Conservation (phyloP, 2,888 invertebrate genomes). For the Liposcelis brunnea region DNA sequence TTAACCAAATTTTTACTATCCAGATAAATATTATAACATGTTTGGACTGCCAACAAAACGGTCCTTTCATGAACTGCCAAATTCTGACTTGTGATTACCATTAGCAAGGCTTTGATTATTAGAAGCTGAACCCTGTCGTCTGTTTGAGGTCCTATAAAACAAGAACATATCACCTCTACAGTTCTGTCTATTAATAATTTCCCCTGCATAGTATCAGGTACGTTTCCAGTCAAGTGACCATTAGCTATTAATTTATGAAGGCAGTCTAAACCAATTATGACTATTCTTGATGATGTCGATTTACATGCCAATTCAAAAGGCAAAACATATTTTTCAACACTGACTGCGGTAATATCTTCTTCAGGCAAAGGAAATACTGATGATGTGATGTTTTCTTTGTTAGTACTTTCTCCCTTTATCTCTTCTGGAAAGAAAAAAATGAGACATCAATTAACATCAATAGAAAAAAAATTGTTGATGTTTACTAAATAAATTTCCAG, state of each 20-base stretch:
- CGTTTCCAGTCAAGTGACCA: slow-evolving; percentile 91
- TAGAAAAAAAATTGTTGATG: neutral
- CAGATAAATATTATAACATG: slow-evolving; percentile 96
- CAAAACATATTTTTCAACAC: slow-evolving; percentile 93
- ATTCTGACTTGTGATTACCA: slow-evolving; percentile 96
- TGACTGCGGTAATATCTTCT: slow-evolving; percentile 65
- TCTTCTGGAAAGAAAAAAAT: slow-evolving; percentile 51
- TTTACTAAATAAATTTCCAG: too few relatives aligned
- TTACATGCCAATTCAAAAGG: slow-evolving; percentile 98
- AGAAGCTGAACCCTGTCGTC: slow-evolving; percentile 97
- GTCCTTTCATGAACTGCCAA: slow-evolving; percentile 99
- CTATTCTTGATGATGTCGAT: slow-evolving; percentile 88
- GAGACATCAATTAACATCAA: slow-evolving; percentile 12
- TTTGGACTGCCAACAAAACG: slow-evolving; percentile 73
- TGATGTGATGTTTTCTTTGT: slow-evolving; percentile 45
- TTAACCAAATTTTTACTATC: slow-evolving; percentile 94
- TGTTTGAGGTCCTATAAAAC: slow-evolving; percentile 92
- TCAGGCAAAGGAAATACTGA: slow-evolving; percentile 84
- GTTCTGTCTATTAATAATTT: slow-evolving; percentile 90
- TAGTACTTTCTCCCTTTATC: slow-evolving; percentile 62
- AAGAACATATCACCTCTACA: slow-evolving; percentile 92
- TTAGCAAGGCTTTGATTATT: slow-evolving; percentile 92
- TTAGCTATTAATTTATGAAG: slow-evolving; percentile 96
- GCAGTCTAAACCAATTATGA: slow-evolving; percentile 92
- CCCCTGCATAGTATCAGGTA: slow-evolving; percentile 81